These are phyloP conservation scores for Phoenoteleia sp. DNA, from an alignment of 2,888 invertebrate species.

Conservation along the genomic window DNA sequence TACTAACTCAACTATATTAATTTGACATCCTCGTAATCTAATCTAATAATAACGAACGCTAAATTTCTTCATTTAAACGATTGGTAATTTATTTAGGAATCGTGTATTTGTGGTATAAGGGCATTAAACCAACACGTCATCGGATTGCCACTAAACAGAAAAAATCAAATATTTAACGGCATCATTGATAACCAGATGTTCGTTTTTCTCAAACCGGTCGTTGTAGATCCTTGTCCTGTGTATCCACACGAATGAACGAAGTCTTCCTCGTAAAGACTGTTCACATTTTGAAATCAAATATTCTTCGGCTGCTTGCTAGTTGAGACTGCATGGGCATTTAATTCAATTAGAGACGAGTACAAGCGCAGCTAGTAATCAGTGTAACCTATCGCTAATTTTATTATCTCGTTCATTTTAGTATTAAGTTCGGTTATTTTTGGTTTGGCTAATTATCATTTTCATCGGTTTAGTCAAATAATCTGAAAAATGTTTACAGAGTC, in stretches of 20 bases:
- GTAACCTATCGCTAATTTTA: too few species aligned
- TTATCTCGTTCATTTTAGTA: background rate
- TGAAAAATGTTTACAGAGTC: conserved; percentile 37
- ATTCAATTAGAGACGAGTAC: too few species aligned
- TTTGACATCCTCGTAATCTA: too few species aligned
- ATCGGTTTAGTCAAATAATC: background rate
- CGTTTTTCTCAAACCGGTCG: conserved; percentile 77
- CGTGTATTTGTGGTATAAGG: conserved; percentile 54
- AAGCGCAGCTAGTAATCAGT: too few species aligned
- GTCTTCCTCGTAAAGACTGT: conserved; percentile 18
- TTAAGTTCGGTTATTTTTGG: background rate
- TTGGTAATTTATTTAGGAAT: background rate
- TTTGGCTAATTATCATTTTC: background rate
- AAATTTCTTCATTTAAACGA: too few species aligned
- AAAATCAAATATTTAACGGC: conserved; percentile 57
- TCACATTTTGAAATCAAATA: conserved; percentile 21
- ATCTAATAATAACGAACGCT: too few species aligned
- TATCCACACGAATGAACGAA: conserved; percentile 25
- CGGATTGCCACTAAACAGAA: conserved; percentile 32
- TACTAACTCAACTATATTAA: too few species aligned
- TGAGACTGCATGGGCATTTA: too few species aligned
- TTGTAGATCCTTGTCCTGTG: conserved; percentile 70
- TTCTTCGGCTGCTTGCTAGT: conserved; percentile 14
- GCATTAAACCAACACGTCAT: conserved; percentile 26
- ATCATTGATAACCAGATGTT: conserved; percentile 63